phyloP scores from a whole-genome alignment of 2,113 vertebrate genomes.

The Thomomys bottae region DNA sequence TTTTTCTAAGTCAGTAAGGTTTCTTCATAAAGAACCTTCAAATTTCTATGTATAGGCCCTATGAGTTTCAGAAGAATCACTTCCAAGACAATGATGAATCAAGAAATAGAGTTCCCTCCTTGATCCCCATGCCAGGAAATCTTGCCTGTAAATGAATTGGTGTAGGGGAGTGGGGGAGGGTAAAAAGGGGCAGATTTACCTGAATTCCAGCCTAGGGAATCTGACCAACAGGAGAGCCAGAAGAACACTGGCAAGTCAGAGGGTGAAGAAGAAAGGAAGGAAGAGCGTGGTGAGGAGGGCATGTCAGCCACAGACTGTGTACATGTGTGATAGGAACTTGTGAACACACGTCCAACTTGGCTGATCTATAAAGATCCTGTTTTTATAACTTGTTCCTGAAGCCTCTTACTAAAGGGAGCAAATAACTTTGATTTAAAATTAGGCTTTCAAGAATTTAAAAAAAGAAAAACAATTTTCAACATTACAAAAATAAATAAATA shows the following conservation, averaged over 20 bases:
- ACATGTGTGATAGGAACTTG: conserved; percentile 64
- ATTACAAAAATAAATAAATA: conserved; percentile 52
- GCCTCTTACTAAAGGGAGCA: conserved; percentile 68
- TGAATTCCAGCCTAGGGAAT: conserved; percentile 68
- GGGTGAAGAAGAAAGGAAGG: conserved; percentile 42
- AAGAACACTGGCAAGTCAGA: conserved; percentile 58
- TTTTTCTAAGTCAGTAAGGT: conserved; percentile 30
- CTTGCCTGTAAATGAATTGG: conserved; percentile 66
- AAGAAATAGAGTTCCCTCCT: conserved; percentile 39
- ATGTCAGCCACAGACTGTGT: conserved; percentile 49
- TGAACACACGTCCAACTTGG: conserved; percentile 69
- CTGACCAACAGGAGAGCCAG: conserved; percentile 46
- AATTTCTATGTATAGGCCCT: conserved; percentile 35
- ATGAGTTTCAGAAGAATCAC: conserved; percentile 50
- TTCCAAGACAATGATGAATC: conserved; percentile 56
- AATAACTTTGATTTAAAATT: conserved; percentile 68
- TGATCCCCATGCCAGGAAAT: conserved; percentile 70
- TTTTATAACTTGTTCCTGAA: conserved; percentile 73
- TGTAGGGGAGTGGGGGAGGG: too few species aligned
- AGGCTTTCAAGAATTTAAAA: conserved; percentile 48
- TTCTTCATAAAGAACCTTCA: conserved; percentile 51
- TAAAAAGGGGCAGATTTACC: conserved; percentile 53
- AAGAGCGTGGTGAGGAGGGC: conserved; percentile 28
- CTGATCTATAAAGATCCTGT: conserved; percentile 46
- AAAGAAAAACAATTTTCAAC: conserved; percentile 15